Conservation (phyloP, 1,140 invertebrate species). For the Panonychus citri region DNA sequence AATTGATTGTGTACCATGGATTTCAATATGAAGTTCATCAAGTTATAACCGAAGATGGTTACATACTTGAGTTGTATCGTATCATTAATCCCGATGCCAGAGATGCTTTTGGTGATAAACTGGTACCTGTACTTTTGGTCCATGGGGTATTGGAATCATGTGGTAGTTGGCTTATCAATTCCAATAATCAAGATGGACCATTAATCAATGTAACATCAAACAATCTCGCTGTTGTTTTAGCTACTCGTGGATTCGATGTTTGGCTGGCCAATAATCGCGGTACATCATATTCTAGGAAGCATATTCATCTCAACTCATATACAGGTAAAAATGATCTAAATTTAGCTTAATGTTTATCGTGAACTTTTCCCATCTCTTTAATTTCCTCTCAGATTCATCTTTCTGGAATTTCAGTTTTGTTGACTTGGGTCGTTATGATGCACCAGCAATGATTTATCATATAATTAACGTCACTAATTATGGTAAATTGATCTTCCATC, state of each 20-base stretch:
- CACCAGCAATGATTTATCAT: too few relatives aligned
- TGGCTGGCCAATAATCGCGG: slow-evolving; percentile 4
- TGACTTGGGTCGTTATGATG: too few relatives aligned
- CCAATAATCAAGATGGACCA: too few relatives aligned
- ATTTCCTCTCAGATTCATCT: too few relatives aligned
- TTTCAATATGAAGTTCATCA: slow-evolving; percentile 5
- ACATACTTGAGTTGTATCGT: slow-evolving; percentile 1
- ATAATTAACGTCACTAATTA: too few relatives aligned
- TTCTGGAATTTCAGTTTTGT: too few relatives aligned
- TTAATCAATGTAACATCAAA: not conserved
- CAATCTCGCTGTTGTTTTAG: not conserved
- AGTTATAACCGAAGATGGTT: slow-evolving; percentile 4
- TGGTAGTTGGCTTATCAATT: too few relatives aligned
- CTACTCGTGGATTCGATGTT: not conserved
- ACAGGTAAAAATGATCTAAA: too few relatives aligned
- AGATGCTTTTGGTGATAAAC: not conserved
- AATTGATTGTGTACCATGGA: slow-evolving; percentile 3
- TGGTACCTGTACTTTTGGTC: slow-evolving; percentile 32
- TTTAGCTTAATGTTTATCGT: too few relatives aligned
- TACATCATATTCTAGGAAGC: not conserved
- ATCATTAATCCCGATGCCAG: slow-evolving; percentile 4
- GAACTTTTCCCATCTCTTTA: too few relatives aligned
- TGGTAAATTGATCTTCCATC: too few relatives aligned
- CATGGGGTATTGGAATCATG: slow-evolving; percentile 40
- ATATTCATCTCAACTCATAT: too few relatives aligned